phyloP scores from a whole-genome alignment of 1,140 invertebrate genomes.

The Drosophila sturtevanti region DNA sequence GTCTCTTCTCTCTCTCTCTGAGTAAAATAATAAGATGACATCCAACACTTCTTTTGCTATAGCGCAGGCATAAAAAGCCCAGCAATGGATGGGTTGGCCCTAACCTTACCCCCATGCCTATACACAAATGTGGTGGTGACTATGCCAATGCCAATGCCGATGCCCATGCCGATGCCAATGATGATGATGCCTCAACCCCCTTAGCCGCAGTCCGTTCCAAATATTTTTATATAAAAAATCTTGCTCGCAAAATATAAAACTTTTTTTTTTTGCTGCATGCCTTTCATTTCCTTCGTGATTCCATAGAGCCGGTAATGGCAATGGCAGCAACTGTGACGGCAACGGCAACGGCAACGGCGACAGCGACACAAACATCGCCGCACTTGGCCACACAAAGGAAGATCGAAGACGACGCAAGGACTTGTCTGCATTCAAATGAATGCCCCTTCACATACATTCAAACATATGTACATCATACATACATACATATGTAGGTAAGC shows the following conservation, averaged over 20 bases:
- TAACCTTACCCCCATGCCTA: slow-evolving; percentile 42
- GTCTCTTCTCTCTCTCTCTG: slow-evolving; percentile 42
- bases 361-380: slow-evolving; percentile 58
- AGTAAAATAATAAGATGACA: slow-evolving; percentile 81
- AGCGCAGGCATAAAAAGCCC: slow-evolving; percentile 51
- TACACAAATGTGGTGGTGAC: slow-evolving; percentile 29
- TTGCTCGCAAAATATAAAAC: slow-evolving; percentile 63
- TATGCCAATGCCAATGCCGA: slow-evolving; percentile 10
- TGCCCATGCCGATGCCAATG: slow-evolving; percentile 6
- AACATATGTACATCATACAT: slow-evolving; percentile 41
- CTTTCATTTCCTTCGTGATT: slow-evolving; percentile 70
- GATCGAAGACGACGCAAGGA: slow-evolving; percentile 69
- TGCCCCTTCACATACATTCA: slow-evolving; percentile 56
- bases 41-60: slow-evolving; percentile 79
- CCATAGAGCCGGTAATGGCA: slow-evolving; percentile 32
- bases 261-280: slow-evolving; percentile 60
- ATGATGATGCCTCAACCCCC: slow-evolving; percentile 14
- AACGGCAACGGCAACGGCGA: slow-evolving; percentile 20
- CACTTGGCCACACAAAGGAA: slow-evolving; percentile 78
- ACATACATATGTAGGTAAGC: slow-evolving; percentile 39
- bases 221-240: slow-evolving; percentile 78
- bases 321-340: slow-evolving; percentile 1
- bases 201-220: slow-evolving; percentile 62
- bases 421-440: slow-evolving; percentile 81
- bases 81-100: slow-evolving; percentile 39